Base-by-base conservation (phyloP, 2,113 vertebrate species). In the Lophius piscatorius region DNA sequence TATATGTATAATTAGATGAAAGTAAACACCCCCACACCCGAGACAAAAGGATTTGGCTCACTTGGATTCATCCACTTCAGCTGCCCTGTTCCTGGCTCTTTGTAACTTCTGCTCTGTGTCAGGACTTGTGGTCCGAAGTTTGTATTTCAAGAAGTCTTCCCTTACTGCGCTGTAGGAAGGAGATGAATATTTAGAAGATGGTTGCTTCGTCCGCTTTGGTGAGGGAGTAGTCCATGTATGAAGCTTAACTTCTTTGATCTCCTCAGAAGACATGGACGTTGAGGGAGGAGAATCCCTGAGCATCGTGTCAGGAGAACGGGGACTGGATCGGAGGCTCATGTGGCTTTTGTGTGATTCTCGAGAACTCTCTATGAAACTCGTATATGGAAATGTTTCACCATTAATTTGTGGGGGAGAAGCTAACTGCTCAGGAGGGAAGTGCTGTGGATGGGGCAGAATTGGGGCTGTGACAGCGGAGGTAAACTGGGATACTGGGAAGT, bases 371-470 rank as follows among this genome's bases (percentile, higher is more conserved):
- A 56, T 11, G 48, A 69, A 74, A 18, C 47, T 74, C 2, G 74
- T 57, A 18, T 91, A 63, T 11, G 89, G 83, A n/a, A 88, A 41
- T 0, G 67, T 82, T 78, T 93, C 82, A 0, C 56, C 78, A 1
- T 83, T 81, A 3, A 80, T 81, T 22, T 72, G 26, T 1, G 65
- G 45, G 10, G 51, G 42, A 6, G 62, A 1, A 0, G 4, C 22
- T 17, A 72, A 44, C 29, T 83, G 78, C 1, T 83, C 73, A 0
- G 18, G 1, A 17, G 73, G 64, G 10, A 82, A 67, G 28, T 0
- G 74, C 5, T 17, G 45, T 5, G 56, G 41, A 42, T 65, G 60
- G 24, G 47, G 74, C 44, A 0, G 76, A 29, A 49, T 28, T 2
- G 18, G 70, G 10, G 33, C 17, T 5, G 11, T 36, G 33, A 40